Evolutionary conservation across 2,888 invertebrate genomes (phyloP), one percentile per base, ranked within the genome.

Genomic region (Agrilus biguttatus): DNA sequence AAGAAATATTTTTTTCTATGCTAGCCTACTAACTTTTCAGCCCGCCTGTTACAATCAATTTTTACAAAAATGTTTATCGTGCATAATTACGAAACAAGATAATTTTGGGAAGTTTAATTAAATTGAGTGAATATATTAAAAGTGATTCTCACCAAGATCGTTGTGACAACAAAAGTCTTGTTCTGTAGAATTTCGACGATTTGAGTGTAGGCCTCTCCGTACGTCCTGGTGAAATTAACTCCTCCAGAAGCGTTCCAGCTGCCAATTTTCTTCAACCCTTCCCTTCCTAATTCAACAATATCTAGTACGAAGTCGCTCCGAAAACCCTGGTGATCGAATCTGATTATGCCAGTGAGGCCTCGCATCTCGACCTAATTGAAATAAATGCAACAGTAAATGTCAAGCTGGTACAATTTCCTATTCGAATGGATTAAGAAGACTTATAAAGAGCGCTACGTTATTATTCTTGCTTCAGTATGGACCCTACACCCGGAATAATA

Each of bases 271-370:
- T 82, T 79, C 41, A 90, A 69, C 0, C 90, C 90, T 45, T 82
- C 80, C 53, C 87, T 80, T 42, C 81, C 83, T 50, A 95, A 71
- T 65, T 95, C 92, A 49, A 96, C 82, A 53, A 96, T 84, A 62
- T 93, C 93, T 53, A 96, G 71, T 49, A 83, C 80, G 62, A 95
- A 92, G 65, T 91, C 86, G 37, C 88, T 85, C 46, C 96, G 76
- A 66, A 90, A 88, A 42, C 96, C 95, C 69, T 89, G 85, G 66
- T 87, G 85, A 69, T 93, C 91, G 66, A 95, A 92, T 68, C 88
- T 88, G 56, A 95, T 90, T 44, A 83, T 79, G 49, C 93, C 93
- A 1, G 91, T 91, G 53, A 92, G 70, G n/a, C 93, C 93, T 55
- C 83, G 78, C 80, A 90, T 87, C 71, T 89, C 88, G 49, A 91